Evolutionary conservation across 2,113 vertebrate species (phyloP).

Genomic region (Pungitius pungitius): DNA sequence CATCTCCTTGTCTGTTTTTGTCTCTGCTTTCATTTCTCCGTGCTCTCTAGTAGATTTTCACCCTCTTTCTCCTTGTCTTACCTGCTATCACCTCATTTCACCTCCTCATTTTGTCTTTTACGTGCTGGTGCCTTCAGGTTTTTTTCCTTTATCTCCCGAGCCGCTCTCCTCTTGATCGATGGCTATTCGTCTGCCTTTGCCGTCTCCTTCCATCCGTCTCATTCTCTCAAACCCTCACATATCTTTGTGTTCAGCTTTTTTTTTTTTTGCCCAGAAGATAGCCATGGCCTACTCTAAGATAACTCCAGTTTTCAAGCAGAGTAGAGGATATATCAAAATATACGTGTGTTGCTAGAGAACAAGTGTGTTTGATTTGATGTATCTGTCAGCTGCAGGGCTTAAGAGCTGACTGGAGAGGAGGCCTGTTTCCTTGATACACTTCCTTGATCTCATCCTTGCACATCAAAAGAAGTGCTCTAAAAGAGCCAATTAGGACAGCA

Average conservation of each 20-base stretch:
- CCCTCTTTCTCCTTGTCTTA: conserved; percentile 45
- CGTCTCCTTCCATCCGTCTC: conserved; percentile 34
- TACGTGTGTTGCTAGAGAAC: conserved; percentile 26
- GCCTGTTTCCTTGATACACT: conserved; percentile 52
- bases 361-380: conserved; percentile 27
- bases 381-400: conserved; percentile 50
- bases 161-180: conserved; percentile 45
- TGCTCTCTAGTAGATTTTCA: conserved; percentile 43
- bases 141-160: conserved; percentile 14
- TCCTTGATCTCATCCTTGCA: conserved; percentile 54
- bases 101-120: conserved; percentile 53
- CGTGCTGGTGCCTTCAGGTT: conserved; percentile 38
- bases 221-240: conserved; percentile 29
- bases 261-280: conserved; percentile 9
- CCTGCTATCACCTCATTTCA: conserved; percentile 62
- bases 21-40: conserved; percentile 45
- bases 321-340: conserved; percentile 33
- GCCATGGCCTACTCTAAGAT: conserved; percentile 34
- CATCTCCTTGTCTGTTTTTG: conserved; percentile 55
- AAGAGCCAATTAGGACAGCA: conserved; percentile 71
- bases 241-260: conserved; percentile 7
- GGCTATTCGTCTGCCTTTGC: conserved; percentile 13
- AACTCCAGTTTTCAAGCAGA: conserved; percentile 35
- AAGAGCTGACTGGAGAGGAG: conserved; percentile 40
- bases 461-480: conserved; percentile 72